Evolutionary conservation across 2,797 vertebrate genomes (phyloP).

Genomic region (Scomberomorus guttatus): DNA sequence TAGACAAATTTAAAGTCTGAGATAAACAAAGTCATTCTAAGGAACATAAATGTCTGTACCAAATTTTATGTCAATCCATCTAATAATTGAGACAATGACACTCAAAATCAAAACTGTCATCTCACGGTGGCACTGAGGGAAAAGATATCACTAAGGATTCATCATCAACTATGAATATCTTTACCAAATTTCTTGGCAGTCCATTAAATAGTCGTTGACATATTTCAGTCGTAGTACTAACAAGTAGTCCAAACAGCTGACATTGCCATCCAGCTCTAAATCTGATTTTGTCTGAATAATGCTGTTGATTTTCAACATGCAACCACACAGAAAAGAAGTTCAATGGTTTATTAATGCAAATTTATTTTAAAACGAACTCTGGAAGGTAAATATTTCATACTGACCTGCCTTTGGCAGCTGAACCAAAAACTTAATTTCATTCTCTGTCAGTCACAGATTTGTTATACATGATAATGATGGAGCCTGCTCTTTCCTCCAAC

Average conservation of each 20-base stretch:
- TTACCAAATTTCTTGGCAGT: too few relatives aligned
- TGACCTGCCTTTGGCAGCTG: conserved; percentile 29
- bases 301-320: not conserved
- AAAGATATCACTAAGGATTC: too few relatives aligned
- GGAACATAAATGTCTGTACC: too few relatives aligned
- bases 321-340: conserved; percentile 26
- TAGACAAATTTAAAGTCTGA: not conserved
- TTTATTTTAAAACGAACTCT: conserved; percentile 32
- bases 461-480: conserved; percentile 34
- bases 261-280: not conserved
- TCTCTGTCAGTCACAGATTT: conserved; percentile 47
- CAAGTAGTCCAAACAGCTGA: not conserved
- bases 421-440: conserved; percentile 53
- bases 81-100: too few relatives aligned
- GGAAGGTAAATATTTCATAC: conserved; percentile 52
- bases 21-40: too few relatives aligned
- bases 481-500: conserved; percentile 24
- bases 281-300: not conserved
- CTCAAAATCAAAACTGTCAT: too few relatives aligned
- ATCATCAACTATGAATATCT: too few relatives aligned
- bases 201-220: too few relatives aligned
- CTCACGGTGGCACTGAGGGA: too few relatives aligned
- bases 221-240: too few relatives aligned
- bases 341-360: conserved; percentile 38
- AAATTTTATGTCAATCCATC: too few relatives aligned